Percentiles rank a stretch among this genome's conserved stretches.
These are phyloP conservation scores for Microctenopoma stevenorrisi DNA, from an alignment of 2,797 vertebrate species.

Conservation along the genomic window DNA sequence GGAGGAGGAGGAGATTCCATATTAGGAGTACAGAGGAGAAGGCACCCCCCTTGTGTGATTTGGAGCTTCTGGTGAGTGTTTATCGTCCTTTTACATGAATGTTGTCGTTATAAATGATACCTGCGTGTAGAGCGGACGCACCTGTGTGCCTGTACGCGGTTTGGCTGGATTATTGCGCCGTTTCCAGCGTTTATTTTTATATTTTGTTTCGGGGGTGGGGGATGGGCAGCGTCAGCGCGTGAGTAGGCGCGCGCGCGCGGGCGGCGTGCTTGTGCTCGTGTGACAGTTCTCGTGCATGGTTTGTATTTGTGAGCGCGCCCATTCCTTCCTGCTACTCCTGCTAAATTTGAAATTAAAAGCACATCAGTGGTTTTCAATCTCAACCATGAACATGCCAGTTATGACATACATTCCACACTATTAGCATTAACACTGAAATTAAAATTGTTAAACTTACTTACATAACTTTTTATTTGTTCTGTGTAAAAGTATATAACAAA, in stretches of 20 bases:
- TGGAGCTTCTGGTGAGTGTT: constrained; percentile 83
- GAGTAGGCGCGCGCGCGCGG: constrained; percentile 57
- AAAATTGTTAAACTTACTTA: background rate
- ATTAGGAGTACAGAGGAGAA: constrained; percentile 83
- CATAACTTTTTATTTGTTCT: constrained; percentile 10
- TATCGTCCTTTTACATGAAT: constrained; percentile 36
- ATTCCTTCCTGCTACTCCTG: constrained; percentile 67
- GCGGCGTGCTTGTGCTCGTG: constrained; percentile 53
- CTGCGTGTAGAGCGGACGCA: background rate
- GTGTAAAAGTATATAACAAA: too few relatives aligned
- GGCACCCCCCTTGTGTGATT: constrained; percentile 82
- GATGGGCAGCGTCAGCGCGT: constrained; percentile 82
- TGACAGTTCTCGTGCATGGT: constrained; percentile 59
- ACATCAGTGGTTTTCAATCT: constrained; percentile 1
- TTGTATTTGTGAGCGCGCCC: constrained; percentile 66
- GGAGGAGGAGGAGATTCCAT: constrained; percentile 86
- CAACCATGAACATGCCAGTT: background rate
- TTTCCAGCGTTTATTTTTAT: constrained; percentile 69
- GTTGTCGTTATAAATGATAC: constrained; percentile 62
- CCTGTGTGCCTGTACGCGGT: background rate
- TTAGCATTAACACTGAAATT: too few relatives aligned
- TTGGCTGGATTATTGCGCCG: constrained; percentile 43
- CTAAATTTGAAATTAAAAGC: constrained; percentile 40
- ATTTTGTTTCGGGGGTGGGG: constrained; percentile 78
- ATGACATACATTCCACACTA: background rate